A percentile compares a stretch with the other conserved stretches of the same genome.
phyloP scores from a whole-genome alignment of 1,140 invertebrate genomes.

The Chrysoperla carnea region DNA sequence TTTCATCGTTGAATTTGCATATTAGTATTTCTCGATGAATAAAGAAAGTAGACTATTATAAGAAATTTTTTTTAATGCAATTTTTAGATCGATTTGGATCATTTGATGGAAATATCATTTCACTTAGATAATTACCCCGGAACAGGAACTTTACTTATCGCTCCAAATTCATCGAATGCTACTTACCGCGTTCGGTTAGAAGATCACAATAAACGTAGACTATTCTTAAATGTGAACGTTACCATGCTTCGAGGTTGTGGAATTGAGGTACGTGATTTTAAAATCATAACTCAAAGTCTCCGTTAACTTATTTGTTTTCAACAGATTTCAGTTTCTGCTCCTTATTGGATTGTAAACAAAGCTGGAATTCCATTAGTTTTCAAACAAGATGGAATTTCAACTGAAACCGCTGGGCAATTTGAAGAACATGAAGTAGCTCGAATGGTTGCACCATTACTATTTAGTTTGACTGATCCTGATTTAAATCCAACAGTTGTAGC shows the following conservation, averaged over 20 bases:
- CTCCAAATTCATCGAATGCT: conserved; percentile 27
- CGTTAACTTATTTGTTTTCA: not conserved
- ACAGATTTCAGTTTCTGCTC: conserved; percentile 63
- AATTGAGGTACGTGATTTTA: not conserved
- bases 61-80: too few species aligned
- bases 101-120: conserved; percentile 51
- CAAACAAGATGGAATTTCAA: conserved; percentile 65
- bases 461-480: conserved; percentile 82
- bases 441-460: conserved; percentile 82
- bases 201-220: conserved; percentile 49
- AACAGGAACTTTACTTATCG: conserved; percentile 37
- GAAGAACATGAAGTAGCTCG: conserved; percentile 87
- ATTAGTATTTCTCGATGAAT: too few species aligned
- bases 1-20: too few species aligned
- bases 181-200: conserved; percentile 35
- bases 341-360: conserved; percentile 93
- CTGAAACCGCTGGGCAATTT: conserved; percentile 81
- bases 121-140: conserved; percentile 68
- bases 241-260: conserved; percentile 23
- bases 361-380: conserved; percentile 89
- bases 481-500: conserved; percentile 42
- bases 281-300: not conserved
- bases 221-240: conserved; percentile 54
- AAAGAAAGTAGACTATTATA: too few species aligned
- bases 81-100: conserved; percentile 46